phyloP scores from a whole-genome alignment of 2,888 invertebrate genomes.

The Eupithecia tripunctaria region DNA sequence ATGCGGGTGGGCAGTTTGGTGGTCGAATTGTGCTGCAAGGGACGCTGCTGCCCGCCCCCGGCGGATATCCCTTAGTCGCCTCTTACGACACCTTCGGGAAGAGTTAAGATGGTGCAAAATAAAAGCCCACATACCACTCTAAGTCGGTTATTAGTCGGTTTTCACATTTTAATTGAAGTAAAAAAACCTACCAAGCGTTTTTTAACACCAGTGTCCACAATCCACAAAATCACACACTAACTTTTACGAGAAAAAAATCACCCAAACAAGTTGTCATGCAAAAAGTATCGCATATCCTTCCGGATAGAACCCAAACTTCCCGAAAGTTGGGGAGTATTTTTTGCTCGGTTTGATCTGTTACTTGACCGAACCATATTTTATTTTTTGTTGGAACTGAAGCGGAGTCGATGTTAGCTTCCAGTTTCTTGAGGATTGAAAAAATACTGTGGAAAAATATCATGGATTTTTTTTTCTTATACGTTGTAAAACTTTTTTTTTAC shows the following conservation, averaged over 20 bases:
- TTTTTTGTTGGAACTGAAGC: slow-evolving; percentile 23
- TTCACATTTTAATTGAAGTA: neutral
- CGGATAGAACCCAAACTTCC: slow-evolving; percentile 44
- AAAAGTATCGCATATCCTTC: slow-evolving; percentile 52
- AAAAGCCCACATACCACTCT: too few species aligned
- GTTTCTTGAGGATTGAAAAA: slow-evolving; percentile 17
- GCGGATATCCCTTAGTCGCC: too few species aligned
- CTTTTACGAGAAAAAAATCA: slow-evolving; percentile 49
- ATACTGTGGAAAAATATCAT: neutral
- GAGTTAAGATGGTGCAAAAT: too few species aligned
- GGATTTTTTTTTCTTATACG: slow-evolving; percentile 12
- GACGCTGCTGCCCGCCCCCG: too few species aligned
- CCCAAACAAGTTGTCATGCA: slow-evolving; percentile 51
- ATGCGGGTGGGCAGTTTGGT: too few species aligned
- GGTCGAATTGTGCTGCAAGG: too few species aligned
- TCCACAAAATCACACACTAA: slow-evolving; percentile 37
- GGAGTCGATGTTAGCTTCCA: neutral
- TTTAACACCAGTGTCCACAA: slow-evolving; percentile 13
- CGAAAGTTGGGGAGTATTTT: slow-evolving; percentile 44
- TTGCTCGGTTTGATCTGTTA: slow-evolving; percentile 40
- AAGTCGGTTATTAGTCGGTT: neutral
- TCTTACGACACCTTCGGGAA: too few species aligned
- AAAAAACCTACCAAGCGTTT: neutral
- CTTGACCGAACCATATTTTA: slow-evolving; percentile 32
- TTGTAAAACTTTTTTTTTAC: neutral